A percentile compares a stretch with the other conserved stretches of the same genome.
Evolutionary conservation across 2,888 invertebrate genomes (phyloP).

Genomic region (Taenaris catops): DNA sequence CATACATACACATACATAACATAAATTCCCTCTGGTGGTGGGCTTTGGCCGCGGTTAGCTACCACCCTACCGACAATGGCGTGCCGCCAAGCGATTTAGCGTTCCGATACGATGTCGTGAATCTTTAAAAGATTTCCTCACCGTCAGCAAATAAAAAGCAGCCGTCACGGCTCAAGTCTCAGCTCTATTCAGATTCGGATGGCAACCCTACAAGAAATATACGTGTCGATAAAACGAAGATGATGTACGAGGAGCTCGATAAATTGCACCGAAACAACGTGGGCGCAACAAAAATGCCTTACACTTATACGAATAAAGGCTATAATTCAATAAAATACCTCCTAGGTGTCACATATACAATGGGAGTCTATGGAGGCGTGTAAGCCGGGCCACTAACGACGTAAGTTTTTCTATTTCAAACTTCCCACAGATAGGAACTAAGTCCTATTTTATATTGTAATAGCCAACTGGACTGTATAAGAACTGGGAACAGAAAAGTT

Average conservation of each 20-base stretch:
- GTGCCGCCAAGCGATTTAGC: no score
- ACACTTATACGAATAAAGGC: conserved; percentile 6
- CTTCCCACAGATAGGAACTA: conserved; percentile 28
- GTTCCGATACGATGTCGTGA: no score
- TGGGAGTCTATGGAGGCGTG: conserved; percentile 2
- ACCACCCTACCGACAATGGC: no score
- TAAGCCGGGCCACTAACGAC: conserved; percentile 40
- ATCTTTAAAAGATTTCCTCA: no score
- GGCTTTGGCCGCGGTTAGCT: no score
- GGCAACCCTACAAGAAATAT: conserved; percentile 6
- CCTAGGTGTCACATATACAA: conserved; percentile 8
- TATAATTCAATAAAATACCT: conserved; percentile 7
- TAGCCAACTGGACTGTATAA: conserved; percentile 12
- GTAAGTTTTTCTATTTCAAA: conserved; percentile 56
- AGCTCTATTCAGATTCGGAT: no score
- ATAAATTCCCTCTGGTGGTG: no score
- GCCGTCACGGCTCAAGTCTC: no score
- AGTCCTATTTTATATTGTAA: conserved; percentile 23
- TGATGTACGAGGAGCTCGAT: conserved; percentile 21
- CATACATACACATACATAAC: no score
- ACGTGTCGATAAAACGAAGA: conserved; percentile 23
- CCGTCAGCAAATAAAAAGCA: no score
- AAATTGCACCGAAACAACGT: conserved; percentile 15
- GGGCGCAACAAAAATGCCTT: conserved; percentile 4
- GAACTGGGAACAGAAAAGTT: conserved; percentile 6